Conservation (phyloP, 2,797 vertebrate species). For the Saxicola maurus region DNA sequence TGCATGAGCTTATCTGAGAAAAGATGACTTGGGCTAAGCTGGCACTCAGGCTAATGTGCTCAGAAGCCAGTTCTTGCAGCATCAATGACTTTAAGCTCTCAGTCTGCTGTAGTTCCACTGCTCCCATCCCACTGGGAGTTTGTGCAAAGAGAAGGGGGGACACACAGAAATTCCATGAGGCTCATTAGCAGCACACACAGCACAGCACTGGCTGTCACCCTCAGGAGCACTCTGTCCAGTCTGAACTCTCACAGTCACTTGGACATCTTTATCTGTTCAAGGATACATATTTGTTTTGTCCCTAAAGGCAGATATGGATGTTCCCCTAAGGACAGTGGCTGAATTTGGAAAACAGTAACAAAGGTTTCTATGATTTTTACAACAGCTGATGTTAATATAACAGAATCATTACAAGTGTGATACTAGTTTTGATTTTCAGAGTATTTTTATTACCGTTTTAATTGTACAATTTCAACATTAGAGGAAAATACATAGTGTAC, state of each 20-base stretch:
- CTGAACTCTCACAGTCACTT: neutral
- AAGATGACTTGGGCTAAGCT: neutral
- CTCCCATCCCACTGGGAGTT: neutral
- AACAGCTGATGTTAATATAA: neutral
- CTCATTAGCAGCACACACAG: neutral
- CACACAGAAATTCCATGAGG: neutral
- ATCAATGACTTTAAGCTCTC: neutral
- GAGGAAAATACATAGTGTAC: conserved; percentile 2
- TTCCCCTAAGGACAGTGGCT: neutral
- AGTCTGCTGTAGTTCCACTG: neutral
- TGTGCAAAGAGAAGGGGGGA: neutral
- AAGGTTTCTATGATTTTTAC: neutral
- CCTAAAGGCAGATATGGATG: neutral
- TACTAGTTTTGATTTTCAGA: neutral
- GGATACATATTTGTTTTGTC: neutral
- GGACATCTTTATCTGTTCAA: neutral
- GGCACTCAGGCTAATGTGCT: neutral
- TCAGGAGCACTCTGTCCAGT: neutral
- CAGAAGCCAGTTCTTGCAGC: neutral
- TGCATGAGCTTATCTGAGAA: neutral
- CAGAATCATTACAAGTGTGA: neutral
- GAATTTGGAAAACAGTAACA: neutral
- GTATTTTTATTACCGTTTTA: conserved; percentile 53
- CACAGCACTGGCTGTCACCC: neutral
- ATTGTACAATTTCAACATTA: conserved; percentile 26